phyloP scores from a whole-genome alignment of 23 tunicate species.

The Halocynthia aurantium region DNA sequence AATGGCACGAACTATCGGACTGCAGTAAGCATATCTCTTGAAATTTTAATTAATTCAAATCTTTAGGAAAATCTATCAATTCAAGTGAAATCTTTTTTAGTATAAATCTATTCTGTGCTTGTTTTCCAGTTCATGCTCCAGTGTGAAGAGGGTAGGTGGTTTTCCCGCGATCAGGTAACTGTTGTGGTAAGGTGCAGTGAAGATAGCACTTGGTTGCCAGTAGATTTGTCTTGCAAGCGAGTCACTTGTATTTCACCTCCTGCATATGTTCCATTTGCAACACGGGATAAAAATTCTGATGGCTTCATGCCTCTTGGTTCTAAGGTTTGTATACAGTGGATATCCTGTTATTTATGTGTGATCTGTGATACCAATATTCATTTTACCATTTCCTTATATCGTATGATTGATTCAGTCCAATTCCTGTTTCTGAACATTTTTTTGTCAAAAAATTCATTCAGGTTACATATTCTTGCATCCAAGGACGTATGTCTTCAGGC shows the following conservation, averaged over 20 bases:
- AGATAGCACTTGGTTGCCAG: slow-evolving; percentile 49
- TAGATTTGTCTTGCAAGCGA: slow-evolving; percentile 16
- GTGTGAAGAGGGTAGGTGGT: slow-evolving; percentile 43
- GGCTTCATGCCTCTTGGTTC: background rate
- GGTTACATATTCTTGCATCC: slow-evolving; percentile 34
- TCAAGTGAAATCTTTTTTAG: background rate
- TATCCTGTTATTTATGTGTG: too few relatives aligned
- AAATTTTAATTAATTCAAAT: background rate
- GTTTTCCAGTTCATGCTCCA: slow-evolving; percentile 31
- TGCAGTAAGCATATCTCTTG: slow-evolving; percentile 24
- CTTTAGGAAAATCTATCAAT: background rate
- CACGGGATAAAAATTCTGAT: background rate
- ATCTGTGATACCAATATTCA: background rate
- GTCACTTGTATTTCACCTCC: slow-evolving; percentile 42
- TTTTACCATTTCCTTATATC: background rate
- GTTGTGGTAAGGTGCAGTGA: slow-evolving; percentile 22
- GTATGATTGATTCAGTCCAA: background rate
- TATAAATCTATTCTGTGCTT: background rate
- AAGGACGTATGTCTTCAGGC: slow-evolving; percentile 11
- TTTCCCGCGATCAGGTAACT: background rate
- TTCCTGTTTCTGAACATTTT: background rate
- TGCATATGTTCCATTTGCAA: background rate
- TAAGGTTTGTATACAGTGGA: background rate
- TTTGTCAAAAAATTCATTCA: background rate
- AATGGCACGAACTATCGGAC: slow-evolving; percentile 3